Percentiles rank a stretch among this genome's conserved stretches.
Conservation (phyloP, 2,888 invertebrate genomes). For the Stictocephala bisonia region DNA sequence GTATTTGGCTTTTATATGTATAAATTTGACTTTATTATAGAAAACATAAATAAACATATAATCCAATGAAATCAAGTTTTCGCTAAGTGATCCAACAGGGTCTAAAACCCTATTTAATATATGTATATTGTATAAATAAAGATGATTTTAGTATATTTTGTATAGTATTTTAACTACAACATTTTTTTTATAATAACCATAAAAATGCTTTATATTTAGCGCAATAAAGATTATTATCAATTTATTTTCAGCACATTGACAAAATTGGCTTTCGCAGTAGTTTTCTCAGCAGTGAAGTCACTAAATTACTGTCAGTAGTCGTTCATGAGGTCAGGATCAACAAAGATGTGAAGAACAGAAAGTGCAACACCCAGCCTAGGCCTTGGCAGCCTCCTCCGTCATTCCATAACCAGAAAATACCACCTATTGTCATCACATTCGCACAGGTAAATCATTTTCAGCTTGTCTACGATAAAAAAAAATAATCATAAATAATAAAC, state of each 20-base stretch:
- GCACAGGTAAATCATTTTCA: conserved; percentile 83
- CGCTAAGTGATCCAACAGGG: no score
- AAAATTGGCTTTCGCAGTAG: conserved; percentile 88
- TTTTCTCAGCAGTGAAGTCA: conserved; percentile 88
- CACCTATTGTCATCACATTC: conserved; percentile 82
- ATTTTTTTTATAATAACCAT: no score
- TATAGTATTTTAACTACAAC: conserved; percentile 1
- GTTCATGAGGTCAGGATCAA: conserved; percentile 84
- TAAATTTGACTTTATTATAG: no score
- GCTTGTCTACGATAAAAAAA: no score
- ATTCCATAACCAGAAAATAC: conserved; percentile 72
- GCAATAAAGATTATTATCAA: background rate
- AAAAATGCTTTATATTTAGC: background rate
- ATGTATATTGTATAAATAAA: no score
- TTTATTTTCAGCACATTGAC: conserved; percentile 78
- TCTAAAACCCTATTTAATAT: no score
- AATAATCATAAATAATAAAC: no score
- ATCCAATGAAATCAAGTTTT: no score
- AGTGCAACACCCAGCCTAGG: conserved; percentile 62
- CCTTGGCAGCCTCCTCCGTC: conserved; percentile 56
- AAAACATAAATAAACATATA: no score
- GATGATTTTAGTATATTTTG: background rate
- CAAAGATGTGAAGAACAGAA: no score
- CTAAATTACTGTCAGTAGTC: conserved; percentile 85
- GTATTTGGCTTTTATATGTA: no score